phyloP scores from a whole-genome alignment of 2,797 vertebrate genomes.

The Nannoperca australis region DNA sequence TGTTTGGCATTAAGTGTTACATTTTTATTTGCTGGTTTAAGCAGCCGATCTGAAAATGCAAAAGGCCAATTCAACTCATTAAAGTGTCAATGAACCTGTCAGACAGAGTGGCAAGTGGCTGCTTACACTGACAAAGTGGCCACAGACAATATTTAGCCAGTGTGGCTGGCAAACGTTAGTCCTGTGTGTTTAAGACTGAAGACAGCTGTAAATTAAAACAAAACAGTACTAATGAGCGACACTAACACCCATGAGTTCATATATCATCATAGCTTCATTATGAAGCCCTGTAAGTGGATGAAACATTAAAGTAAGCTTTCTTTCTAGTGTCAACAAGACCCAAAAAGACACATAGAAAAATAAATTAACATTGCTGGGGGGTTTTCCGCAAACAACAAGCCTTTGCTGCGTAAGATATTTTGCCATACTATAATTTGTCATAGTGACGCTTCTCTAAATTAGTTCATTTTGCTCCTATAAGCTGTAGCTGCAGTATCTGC shows the following conservation, averaged over 20 bases:
- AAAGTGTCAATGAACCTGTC: slow-evolving; percentile 16
- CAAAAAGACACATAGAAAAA: neutral
- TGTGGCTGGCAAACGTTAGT: neutral
- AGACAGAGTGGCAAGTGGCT: slow-evolving; percentile 29
- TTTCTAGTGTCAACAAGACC: neutral
- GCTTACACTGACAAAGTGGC: slow-evolving; percentile 24
- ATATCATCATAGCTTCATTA: slow-evolving; percentile 9
- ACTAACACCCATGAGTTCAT: slow-evolving; percentile 12
- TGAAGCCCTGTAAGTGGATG: slow-evolving; percentile 1
- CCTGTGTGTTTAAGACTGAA: neutral
- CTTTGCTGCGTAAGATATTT: slow-evolving; percentile 15
- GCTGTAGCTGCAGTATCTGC: slow-evolving; percentile 45
- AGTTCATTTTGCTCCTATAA: slow-evolving; percentile 53
- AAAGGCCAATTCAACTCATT: neutral
- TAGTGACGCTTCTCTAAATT: slow-evolving; percentile 47
- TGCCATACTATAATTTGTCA: slow-evolving; percentile 46
- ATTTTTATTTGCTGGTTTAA: slow-evolving; percentile 2
- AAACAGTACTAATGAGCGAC: slow-evolving; percentile 21
- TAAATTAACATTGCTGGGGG: neutral
- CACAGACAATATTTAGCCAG: slow-evolving; percentile 2
- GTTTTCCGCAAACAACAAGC: slow-evolving; percentile 20
- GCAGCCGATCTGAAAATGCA: slow-evolving; percentile 2
- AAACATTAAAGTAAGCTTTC: slow-evolving; percentile 3
- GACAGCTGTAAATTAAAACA: slow-evolving; percentile 28
- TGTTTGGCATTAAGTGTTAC: neutral